Conservation (phyloP, 2,888 invertebrate species). For the Cylloceria caligata region DNA sequence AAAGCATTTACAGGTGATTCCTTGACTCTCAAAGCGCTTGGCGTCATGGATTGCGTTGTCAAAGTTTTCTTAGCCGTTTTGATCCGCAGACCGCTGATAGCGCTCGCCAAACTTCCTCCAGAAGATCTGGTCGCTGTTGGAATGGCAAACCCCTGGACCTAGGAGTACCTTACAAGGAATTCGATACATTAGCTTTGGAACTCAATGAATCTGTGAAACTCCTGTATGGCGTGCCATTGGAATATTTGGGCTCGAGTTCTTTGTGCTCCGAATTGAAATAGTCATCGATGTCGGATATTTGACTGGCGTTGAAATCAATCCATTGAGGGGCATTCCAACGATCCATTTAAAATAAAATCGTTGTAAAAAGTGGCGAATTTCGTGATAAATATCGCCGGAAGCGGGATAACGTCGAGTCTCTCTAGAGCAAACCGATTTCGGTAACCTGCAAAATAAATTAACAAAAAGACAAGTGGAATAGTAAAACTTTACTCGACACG, state of each 20-base stretch:
- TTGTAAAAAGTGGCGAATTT: background rate
- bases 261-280: slow-evolving; percentile 62
- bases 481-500: too few species aligned
- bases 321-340: slow-evolving; percentile 66
- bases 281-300: slow-evolving; percentile 60
- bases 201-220: slow-evolving; percentile 1
- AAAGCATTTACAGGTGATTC: background rate
- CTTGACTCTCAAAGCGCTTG: slow-evolving; percentile 7
- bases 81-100: slow-evolving; percentile 12
- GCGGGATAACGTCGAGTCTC: too few species aligned
- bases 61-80: slow-evolving; percentile 15
- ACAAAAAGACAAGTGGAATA: too few species aligned
- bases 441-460: too few species aligned
- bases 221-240: background rate
- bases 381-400: background rate
- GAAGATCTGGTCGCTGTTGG: too few species aligned
- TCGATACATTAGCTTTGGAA: background rate
- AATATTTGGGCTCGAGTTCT: slow-evolving; percentile 16
- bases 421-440: background rate
- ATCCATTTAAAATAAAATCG: slow-evolving; percentile 49
- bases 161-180: slow-evolving; percentile 24
- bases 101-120: background rate
- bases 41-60: slow-evolving; percentile 37
- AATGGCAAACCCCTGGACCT: background rate
- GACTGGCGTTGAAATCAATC: slow-evolving; percentile 66